Evolutionary conservation across 2,888 invertebrate genomes (phyloP), one percentile per base, ranked within the genome.

Genomic region (Taenaris catops): DNA sequence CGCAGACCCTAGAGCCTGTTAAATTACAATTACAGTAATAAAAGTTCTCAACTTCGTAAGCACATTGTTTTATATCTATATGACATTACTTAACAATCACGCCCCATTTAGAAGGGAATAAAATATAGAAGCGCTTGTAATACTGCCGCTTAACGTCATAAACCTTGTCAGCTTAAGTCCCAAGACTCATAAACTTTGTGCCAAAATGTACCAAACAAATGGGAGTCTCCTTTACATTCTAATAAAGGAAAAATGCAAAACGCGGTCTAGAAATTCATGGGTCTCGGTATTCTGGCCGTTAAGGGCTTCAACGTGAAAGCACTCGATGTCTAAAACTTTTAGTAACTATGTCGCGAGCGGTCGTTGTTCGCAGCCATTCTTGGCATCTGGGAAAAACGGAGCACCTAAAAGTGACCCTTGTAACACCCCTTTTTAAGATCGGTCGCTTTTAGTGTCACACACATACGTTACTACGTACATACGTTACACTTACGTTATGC

Each of bases 311-410:
- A 63, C 68, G 65, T 71, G 63, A 78, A 81, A 80, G 79, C 76
- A 63, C 69, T 81, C 74, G 69, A 79, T 78, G 69, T 72, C 74
- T 71, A 67, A 70, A 80, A 81, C 74, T 83, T 80, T 76, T 72
- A 76, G 79, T 66, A 72, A 79, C 73, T 74, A 68, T 74, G 73
- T 73, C 66, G 67, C 58, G 63, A 64, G 60, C 54, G 59, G 66
- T 60, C 59, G 65, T 65, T 64, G 65, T 63, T 54, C 59, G 63
- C 62, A 69, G 68, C 62, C 63, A 61, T 76, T 73, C 66, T 66
- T 68, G 66, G 63, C 70, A 66, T 64, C 59, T 54, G 58, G 50
- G 46, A 64, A 69, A 68, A 69, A 29, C 23, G 53, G 59, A 58
- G 68, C 64, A 60, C 62, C 66, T 58, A 65, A 64, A 58, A 76